Evolutionary conservation across 2,797 vertebrate genomes (phyloP).

Genomic region (Iguana delicatissima): DNA sequence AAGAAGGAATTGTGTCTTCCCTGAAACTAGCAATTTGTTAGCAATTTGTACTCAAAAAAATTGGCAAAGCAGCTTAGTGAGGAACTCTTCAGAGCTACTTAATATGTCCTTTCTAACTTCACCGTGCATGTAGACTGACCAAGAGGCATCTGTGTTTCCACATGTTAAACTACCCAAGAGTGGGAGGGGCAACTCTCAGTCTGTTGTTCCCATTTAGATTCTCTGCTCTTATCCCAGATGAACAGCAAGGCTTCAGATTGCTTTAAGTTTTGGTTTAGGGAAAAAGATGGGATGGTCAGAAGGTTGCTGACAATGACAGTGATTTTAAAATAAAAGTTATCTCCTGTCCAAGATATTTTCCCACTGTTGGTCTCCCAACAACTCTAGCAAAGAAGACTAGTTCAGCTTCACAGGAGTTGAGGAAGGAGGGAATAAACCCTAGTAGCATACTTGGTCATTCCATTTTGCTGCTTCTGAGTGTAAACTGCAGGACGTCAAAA

Average conservation of each 20-base stretch:
- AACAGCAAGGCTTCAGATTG: no score
- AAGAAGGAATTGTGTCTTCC: not conserved
- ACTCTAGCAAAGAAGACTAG: not conserved
- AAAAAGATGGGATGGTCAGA: no score
- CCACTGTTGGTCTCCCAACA: not conserved
- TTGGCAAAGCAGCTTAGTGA: not conserved
- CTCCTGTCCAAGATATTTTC: not conserved
- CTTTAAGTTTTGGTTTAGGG: no score
- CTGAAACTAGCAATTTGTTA: not conserved
- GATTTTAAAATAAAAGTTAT: not conserved
- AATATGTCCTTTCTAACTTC: not conserved
- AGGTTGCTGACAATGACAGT: no score
- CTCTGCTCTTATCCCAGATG: not conserved
- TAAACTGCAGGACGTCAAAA: not conserved
- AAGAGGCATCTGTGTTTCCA: not conserved
- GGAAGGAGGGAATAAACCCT: not conserved
- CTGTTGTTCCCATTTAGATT: not conserved
- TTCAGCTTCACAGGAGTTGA: not conserved
- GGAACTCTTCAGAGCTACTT: no score
- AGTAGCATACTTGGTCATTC: not conserved
- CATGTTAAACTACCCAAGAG: not conserved
- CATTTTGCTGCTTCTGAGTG: no score
- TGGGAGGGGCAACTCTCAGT: not conserved
- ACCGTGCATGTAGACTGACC: no score
- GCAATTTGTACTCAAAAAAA: not conserved